Evolutionary conservation across 2,113 vertebrate genomes (phyloP), one percentile per base, ranked within the genome.

Genomic region (Micromys minutus): DNA sequence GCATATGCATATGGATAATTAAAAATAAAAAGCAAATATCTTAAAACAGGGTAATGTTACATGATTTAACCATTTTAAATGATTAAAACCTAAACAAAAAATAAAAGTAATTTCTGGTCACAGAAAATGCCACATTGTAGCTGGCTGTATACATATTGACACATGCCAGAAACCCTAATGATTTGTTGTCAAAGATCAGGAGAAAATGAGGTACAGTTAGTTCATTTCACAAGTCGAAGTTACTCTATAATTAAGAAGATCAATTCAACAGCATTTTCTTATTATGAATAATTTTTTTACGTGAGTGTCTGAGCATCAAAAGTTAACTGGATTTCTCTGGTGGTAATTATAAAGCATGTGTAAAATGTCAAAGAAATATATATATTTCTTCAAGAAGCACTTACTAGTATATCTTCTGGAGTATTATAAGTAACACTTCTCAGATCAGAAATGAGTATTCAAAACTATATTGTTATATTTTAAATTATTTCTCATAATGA

Each of bases 151-250:
- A n/a, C 22, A n/a, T n/a, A 13, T 94, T 86, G 81, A 95, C 97
- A 84, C 63, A 75, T 84, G 63, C 79, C 97, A 94, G 59, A 22
- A 97, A 96, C 57, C 16, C 12, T 67, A 6, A 88, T 84, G 79
- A 85, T 69, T 98, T 96, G 3, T 95, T 98, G 94, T 94, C 90
- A 94, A 96, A 97, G 81, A 80, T 89, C 89, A 80, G 34, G n/a
- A 97, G 31, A 65, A 95, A 97, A 96, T 87, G 52, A 97, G 45
- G 96, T 90, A 95, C 74, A 97, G 65, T 16, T 95, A 97, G 97
- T 97, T 96, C 95, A 67, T 34, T 36, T 89, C 94, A 52, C 88
- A 84, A 59, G 55, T 96, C 55, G 24, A 67, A 94, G 45, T 96
- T 93, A 85, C 10, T 87, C 31, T 89, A 84, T 55, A 96, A 97